phyloP scores from a whole-genome alignment of 2,113 vertebrate species.

The Chlorodrepanis virens region DNA sequence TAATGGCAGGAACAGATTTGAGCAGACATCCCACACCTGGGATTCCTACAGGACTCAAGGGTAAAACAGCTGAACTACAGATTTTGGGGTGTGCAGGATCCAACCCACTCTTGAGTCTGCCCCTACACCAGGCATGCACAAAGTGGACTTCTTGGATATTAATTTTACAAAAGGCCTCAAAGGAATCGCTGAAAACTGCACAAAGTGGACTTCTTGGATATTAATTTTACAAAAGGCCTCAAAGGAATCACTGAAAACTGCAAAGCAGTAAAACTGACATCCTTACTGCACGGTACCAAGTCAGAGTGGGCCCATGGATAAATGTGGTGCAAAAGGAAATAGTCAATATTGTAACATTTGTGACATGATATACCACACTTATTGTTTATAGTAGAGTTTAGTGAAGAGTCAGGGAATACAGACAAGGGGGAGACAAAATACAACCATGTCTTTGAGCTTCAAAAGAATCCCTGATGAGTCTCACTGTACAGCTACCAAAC shows the following conservation, averaged over 20 bases:
- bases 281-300: neutral
- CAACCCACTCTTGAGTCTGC: neutral
- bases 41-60: neutral
- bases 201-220: neutral
- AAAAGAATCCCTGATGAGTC: neutral
- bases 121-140: neutral
- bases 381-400: neutral
- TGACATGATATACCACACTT: neutral
- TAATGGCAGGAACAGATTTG: neutral
- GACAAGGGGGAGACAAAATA: neutral
- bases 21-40: neutral
- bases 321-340: neutral
- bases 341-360: neutral
- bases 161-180: neutral
- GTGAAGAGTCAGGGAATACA: neutral
- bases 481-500: neutral
- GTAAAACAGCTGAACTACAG: neutral
- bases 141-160: neutral
- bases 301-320: neutral
- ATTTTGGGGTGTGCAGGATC: neutral
- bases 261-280: neutral
- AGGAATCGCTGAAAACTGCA: neutral
- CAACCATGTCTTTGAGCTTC: neutral
- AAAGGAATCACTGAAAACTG: neutral
- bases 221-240: neutral